Evolutionary conservation across 2,113 vertebrate species (phyloP).

Genomic region (Amazona guildingii): DNA sequence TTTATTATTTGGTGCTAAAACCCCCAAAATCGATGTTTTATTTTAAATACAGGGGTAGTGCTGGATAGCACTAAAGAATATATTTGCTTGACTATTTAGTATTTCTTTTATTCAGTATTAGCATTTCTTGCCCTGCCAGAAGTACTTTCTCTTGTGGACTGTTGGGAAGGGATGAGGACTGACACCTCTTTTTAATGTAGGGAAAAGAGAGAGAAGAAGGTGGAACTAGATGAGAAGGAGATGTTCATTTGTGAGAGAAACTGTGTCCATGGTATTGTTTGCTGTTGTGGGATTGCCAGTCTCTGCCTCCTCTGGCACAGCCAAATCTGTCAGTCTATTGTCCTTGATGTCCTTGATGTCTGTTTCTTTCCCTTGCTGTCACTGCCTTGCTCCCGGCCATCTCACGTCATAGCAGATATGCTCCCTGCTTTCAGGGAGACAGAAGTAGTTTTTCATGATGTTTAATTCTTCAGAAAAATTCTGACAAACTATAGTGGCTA

Average conservation of each 20-base stretch:
- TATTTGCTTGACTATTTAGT: background rate
- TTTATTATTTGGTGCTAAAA: background rate
- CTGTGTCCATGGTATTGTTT: background rate
- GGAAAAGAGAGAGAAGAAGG: background rate
- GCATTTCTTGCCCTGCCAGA: background rate
- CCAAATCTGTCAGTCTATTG: background rate
- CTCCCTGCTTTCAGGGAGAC: background rate
- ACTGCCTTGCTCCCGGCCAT: background rate
- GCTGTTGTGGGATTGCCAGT: background rate
- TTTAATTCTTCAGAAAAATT: background rate
- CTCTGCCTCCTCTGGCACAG: background rate
- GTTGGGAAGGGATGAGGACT: background rate
- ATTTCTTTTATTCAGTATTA: background rate
- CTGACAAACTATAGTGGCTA: background rate
- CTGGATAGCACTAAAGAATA: background rate
- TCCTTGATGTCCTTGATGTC: background rate
- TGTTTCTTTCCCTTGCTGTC: background rate
- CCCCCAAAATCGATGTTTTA: fast-evolving
- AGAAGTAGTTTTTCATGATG: background rate
- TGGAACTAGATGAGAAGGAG: background rate
- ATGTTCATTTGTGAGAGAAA: background rate
- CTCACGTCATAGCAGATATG: background rate
- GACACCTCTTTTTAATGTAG: background rate
- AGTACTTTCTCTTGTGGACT: background rate
- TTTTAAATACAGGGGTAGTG: background rate